Evolutionary conservation across 2,888 invertebrate genomes (phyloP).

Genomic region (Geotrupes spiniger): DNA sequence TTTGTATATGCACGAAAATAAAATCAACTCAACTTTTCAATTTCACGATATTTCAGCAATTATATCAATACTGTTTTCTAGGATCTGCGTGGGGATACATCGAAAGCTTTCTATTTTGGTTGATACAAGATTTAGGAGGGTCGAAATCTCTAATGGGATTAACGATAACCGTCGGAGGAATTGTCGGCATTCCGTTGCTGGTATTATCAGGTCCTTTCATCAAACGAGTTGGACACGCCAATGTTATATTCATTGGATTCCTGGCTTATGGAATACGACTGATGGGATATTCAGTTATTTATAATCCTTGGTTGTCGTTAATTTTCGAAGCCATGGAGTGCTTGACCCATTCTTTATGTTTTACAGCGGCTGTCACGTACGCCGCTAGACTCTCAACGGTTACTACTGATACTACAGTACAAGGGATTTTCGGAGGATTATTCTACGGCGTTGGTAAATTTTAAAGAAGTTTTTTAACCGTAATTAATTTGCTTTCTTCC

Average conservation of each 20-base stretch:
- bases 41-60: background rate
- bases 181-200: slow-evolving; percentile 71
- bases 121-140: slow-evolving; percentile 73
- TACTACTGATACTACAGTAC: slow-evolving; percentile 72
- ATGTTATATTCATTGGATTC: slow-evolving; percentile 74
- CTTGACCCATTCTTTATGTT: slow-evolving; percentile 70
- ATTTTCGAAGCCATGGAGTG: slow-evolving; percentile 76
- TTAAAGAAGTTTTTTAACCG: background rate
- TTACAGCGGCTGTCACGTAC: slow-evolving; percentile 76
- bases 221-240: slow-evolving; percentile 69
- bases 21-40: background rate
- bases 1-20: slow-evolving; percentile 50
- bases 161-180: slow-evolving; percentile 74
- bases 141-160: slow-evolving; percentile 76
- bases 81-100: slow-evolving; percentile 82
- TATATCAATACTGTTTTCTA: slow-evolving; percentile 42
- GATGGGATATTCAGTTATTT: slow-evolving; percentile 70
- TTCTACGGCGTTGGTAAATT: slow-evolving; percentile 73
- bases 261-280: slow-evolving; percentile 72
- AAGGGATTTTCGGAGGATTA: slow-evolving; percentile 74
- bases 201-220: slow-evolving; percentile 77
- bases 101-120: slow-evolving; percentile 79
- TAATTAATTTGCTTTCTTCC: slow-evolving; percentile 31
- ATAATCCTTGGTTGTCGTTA: slow-evolving; percentile 73
- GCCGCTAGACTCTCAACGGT: slow-evolving; percentile 70